Evolutionary conservation across 2,888 invertebrate genomes (phyloP).

Genomic region (Meloe dianella): DNA sequence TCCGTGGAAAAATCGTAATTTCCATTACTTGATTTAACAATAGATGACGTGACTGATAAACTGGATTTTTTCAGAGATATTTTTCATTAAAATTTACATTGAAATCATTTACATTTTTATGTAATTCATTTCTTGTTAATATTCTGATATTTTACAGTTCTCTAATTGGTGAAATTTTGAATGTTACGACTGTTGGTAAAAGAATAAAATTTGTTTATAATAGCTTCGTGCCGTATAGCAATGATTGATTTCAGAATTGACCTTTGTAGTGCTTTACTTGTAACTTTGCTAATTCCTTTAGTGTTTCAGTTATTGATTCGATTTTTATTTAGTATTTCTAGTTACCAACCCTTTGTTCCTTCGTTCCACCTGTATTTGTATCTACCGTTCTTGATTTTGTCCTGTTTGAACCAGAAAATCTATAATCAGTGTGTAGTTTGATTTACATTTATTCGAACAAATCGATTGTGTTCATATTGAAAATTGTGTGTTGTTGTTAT

Average conservation of each 20-base stretch:
- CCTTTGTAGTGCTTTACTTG: slow-evolving; percentile 1
- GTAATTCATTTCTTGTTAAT: slow-evolving; percentile 14
- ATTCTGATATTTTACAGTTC: slow-evolving; percentile 4
- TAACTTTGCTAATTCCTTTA: background rate
- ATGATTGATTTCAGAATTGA: slow-evolving; percentile 5
- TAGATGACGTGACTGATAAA: slow-evolving; percentile 33
- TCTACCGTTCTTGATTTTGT: too few species aligned
- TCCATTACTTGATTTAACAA: slow-evolving; percentile 20
- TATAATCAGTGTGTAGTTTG: too few species aligned
- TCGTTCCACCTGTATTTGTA: too few species aligned
- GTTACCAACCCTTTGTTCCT: background rate
- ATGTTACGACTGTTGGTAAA: background rate
- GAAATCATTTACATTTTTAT: slow-evolving; percentile 27
- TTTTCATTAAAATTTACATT: slow-evolving; percentile 11
- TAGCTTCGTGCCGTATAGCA: background rate
- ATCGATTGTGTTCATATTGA: background rate
- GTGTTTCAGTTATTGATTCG: background rate
- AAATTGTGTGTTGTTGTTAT: slow-evolving; percentile 13
- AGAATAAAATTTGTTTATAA: background rate
- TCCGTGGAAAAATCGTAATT: slow-evolving; percentile 24
- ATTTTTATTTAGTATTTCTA: background rate
- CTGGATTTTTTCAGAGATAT: slow-evolving; percentile 19
- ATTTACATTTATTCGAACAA: too few species aligned
- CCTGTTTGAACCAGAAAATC: too few species aligned
- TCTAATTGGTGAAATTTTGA: background rate